A percentile compares a stretch with the other conserved stretches of the same genome.
These are phyloP conservation scores for Acleris emargana DNA, from an alignment of 2,888 invertebrate species.

Conservation along the genomic window DNA sequence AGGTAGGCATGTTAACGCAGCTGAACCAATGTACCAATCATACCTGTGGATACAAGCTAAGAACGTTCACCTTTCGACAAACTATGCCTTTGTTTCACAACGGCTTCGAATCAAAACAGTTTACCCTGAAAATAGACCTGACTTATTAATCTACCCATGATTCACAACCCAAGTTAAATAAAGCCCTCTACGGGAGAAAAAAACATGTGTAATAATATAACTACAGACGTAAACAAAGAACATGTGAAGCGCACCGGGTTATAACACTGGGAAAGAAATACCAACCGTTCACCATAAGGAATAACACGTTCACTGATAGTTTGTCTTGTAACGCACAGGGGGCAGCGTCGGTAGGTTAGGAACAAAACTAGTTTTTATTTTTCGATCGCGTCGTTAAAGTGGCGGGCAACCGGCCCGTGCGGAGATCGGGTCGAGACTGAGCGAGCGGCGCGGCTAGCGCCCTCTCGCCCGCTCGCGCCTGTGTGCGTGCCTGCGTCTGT, in stretches of 20 bases:
- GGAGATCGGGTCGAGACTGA: constrained; percentile 83
- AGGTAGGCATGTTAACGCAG: constrained; percentile 29
- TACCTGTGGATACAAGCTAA: constrained; percentile 71
- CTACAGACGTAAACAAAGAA: constrained; percentile 74
- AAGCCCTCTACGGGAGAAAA: constrained; percentile 62
- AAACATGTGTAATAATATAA: constrained; percentile 61
- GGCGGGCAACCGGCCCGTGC: constrained; percentile 65
- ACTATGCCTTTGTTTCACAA: constrained; percentile 79
- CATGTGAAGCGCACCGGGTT: constrained; percentile 59
- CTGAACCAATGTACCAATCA: constrained; percentile 52
- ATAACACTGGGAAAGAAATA: constrained; percentile 57
- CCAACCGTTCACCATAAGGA: constrained; percentile 73
- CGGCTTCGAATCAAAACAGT: constrained; percentile 77
- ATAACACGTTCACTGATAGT: constrained; percentile 68
- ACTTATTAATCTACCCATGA: constrained; percentile 74
- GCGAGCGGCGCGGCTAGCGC: constrained; percentile 64
- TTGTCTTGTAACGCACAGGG: constrained; percentile 66
- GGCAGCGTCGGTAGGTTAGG: constrained; percentile 67
- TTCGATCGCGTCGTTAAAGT: constrained; percentile 68
- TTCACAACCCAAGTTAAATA: constrained; percentile 68
- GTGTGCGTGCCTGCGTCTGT: constrained; percentile 58
- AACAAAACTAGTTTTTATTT: constrained; percentile 80
- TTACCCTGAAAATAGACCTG: constrained; percentile 82
- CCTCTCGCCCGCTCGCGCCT: constrained; percentile 66
- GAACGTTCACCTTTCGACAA: constrained; percentile 79